Evolutionary conservation across 2,797 vertebrate species (phyloP), one percentile per base, ranked within the genome.

Genomic region (Tragopan temminckii): DNA sequence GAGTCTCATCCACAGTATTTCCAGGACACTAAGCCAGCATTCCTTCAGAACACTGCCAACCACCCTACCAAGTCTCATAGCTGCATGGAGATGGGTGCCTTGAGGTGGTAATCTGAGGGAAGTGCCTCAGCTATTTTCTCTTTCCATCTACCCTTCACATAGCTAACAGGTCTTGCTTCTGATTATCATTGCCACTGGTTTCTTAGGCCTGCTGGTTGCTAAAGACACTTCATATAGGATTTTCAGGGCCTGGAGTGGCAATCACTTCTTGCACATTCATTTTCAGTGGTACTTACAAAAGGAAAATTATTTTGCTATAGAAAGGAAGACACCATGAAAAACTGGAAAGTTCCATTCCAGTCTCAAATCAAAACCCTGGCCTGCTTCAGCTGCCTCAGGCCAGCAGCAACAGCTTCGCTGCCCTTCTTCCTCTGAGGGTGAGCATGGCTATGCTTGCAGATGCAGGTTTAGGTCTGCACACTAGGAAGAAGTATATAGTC

Each of bases 391-490:
- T 88, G 25, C 15, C 20, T 72, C 0, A 4, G 55, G 18, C 35
- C 82, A 35, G n/a, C 38, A 27, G 0, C 42, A 9, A 17, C 35
- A 59, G 36, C 43, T 46, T 48, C 0, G 0, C 29, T 76, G 24
- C 63, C 43, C 24, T 35, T 80, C 3, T 5, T 55, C 27, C 7
- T 42, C 38, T 38, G 29, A 20, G 18, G 25, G 1, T 17, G 4
- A 0, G 0, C 1, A 0, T 59, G 42, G 11, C 10, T 86, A 25
- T 57, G 19, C 40, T 74, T 1, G 0, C 19, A 19, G 13, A 2
- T 0, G 1, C 15, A 14, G 15, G 2, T 0, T 0, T 12, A 9
- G 1, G 3, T 13, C 4, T 79, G 45, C 42, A 8, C 5, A 8
- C 14, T 1, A 2, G 21, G 48, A 68, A 33, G 27, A 50, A 85